Evolutionary conservation across 2,113 vertebrate species (phyloP).

Genomic region (Oxygymnocypris stewartii): DNA sequence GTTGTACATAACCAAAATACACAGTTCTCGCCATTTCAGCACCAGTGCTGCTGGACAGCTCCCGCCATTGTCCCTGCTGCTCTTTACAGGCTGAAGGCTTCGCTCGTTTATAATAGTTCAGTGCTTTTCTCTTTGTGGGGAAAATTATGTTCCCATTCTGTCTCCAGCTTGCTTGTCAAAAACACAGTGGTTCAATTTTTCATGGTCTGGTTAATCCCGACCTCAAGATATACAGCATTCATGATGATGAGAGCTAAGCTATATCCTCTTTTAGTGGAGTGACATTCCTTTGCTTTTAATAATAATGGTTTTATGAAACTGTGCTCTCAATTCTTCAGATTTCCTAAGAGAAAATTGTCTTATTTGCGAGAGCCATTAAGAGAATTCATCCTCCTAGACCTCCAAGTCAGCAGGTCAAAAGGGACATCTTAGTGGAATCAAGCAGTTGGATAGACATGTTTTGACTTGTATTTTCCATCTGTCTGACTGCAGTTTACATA

Average conservation of each 20-base stretch:
- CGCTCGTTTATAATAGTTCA: slow-evolving; percentile 26
- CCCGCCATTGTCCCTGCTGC: neutral
- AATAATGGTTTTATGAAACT: neutral
- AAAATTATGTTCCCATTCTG: neutral
- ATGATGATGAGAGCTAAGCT: neutral
- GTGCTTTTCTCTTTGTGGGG: slow-evolving; percentile 15
- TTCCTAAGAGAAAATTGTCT: neutral
- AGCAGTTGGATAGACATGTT: neutral
- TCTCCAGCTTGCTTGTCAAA: neutral
- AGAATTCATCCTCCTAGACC: neutral
- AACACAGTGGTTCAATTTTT: neutral
- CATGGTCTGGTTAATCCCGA: slow-evolving; percentile 22
- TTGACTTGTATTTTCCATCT: slow-evolving; percentile 34
- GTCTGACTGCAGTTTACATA: slow-evolving; percentile 30
- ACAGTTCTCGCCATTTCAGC: slow-evolving; percentile 39
- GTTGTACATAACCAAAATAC: neutral
- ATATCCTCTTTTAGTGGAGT: neutral
- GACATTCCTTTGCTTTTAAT: neutral
- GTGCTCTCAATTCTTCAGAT: neutral
- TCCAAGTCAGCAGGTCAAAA: slow-evolving; percentile 2
- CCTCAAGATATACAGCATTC: slow-evolving; percentile 11
- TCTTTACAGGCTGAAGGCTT: slow-evolving; percentile 2
- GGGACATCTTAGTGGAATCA: neutral
- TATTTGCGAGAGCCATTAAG: neutral
- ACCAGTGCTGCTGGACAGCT: slow-evolving; percentile 32